These are phyloP conservation scores for Copidosoma aretas DNA, from an alignment of 2,888 invertebrate species.

Conservation along the genomic window DNA sequence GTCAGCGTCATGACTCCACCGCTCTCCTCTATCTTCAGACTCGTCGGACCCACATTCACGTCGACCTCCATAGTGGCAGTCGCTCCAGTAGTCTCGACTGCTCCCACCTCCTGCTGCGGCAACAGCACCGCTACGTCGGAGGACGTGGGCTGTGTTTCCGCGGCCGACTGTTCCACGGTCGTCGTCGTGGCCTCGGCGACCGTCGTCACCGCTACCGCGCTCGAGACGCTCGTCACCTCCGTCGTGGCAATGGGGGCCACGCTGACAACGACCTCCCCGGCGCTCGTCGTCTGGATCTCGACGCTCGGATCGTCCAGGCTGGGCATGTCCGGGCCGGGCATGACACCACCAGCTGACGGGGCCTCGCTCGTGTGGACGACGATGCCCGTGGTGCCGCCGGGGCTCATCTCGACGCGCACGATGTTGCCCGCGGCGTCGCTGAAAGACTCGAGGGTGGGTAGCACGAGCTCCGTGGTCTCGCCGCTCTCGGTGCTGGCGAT, in stretches of 20 bases:
- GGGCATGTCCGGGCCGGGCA: slow-evolving; percentile 56
- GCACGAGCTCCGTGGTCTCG: slow-evolving; percentile 46
- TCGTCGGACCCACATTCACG: slow-evolving; percentile 35
- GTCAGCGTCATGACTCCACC: slow-evolving; percentile 78
- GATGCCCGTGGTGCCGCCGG: slow-evolving; percentile 71
- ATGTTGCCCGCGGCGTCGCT: slow-evolving; percentile 52
- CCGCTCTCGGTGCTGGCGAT: slow-evolving; percentile 32
- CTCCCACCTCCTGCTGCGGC: neutral
- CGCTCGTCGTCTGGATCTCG: slow-evolving; percentile 25
- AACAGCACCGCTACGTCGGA: neutral
- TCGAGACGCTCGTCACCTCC: neutral
- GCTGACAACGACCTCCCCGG: slow-evolving; percentile 10
- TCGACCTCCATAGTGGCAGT: slow-evolving; percentile 35
- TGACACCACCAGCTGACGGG: slow-evolving; percentile 43
- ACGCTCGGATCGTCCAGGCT: slow-evolving; percentile 55
- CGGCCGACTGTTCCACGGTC: neutral
- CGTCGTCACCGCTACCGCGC: slow-evolving; percentile 8
- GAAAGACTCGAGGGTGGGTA: slow-evolving; percentile 58
- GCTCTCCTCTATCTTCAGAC: slow-evolving; percentile 61
- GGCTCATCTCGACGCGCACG: slow-evolving; percentile 66
- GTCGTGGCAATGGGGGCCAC: slow-evolving; percentile 24
- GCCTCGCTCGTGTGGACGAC: slow-evolving; percentile 61
- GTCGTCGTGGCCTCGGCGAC: slow-evolving; percentile 20
- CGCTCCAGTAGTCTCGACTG: slow-evolving; percentile 30
- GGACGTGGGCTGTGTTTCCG: neutral